Evolutionary conservation across 1,140 invertebrate species (phyloP).

Genomic region (Diabrotica undecimpunctata): DNA sequence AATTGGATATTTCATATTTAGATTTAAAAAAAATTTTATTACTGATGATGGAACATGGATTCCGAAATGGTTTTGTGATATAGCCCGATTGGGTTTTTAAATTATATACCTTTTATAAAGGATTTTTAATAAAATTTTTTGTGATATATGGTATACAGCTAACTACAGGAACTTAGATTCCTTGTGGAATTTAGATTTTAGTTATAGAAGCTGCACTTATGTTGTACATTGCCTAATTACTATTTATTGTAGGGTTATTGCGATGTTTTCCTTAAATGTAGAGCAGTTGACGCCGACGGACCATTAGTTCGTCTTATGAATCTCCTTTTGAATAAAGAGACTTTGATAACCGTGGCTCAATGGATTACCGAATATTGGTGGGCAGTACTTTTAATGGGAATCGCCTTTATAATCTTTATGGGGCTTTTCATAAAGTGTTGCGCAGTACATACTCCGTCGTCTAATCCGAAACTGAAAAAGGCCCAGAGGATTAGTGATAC

Average conservation of each 20-base stretch:
- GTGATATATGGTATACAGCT: too few relatives aligned
- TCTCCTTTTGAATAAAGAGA: constrained; percentile 89
- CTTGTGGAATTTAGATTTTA: too few relatives aligned
- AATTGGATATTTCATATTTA: neutral
- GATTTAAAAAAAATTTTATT: too few relatives aligned
- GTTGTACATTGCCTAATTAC: neutral
- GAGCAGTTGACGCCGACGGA: constrained; percentile 96
- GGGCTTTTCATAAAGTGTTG: constrained; percentile 99
- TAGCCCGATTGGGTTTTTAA: too few relatives aligned
- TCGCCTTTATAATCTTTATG: constrained; percentile 93
- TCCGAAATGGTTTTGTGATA: too few relatives aligned
- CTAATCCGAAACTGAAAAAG: constrained; percentile 89
- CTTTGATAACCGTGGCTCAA: constrained; percentile 77
- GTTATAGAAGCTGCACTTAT: neutral
- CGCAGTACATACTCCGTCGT: constrained; percentile 97
- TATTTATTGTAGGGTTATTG: constrained; percentile 78
- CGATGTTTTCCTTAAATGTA: constrained; percentile 96
- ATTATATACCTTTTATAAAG: too few relatives aligned
- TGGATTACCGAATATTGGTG: constrained; percentile 97
- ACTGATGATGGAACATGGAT: too few relatives aligned
- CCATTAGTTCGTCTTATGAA: constrained; percentile 95
- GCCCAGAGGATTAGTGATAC: constrained; percentile 84
- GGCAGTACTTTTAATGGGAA: constrained; percentile 87
- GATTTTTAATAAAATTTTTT: too few relatives aligned
- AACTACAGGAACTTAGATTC: too few relatives aligned